These are phyloP conservation scores for Pachyseris speciosa DNA, from an alignment of 64 coral and sea anemone species.

Conservation along the genomic window DNA sequence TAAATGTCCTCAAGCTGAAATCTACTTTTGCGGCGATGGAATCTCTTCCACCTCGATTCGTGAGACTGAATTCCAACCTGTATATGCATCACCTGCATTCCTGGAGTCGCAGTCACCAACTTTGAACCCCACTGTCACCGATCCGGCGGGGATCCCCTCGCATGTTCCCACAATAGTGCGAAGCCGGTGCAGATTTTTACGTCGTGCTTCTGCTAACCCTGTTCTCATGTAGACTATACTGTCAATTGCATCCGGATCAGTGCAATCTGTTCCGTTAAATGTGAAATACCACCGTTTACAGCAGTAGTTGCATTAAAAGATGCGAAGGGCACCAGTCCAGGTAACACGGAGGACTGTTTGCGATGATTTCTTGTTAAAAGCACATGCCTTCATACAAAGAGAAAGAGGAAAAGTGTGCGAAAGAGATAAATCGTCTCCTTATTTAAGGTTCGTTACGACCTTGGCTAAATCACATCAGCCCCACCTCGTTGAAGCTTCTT, in stretches of 20 bases:
- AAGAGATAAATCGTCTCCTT: no score
- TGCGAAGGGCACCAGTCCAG: neutral
- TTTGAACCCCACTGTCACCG: conserved; percentile 13
- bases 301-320: neutral
- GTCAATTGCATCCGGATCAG: neutral
- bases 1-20: no score
- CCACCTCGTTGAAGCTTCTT: no score
- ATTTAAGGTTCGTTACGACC: no score
- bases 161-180: conserved; percentile 24
- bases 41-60: conserved; percentile 30
- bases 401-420: no score
- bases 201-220: neutral
- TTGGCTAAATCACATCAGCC: no score
- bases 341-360: neutral
- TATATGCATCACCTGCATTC: neutral
- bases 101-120: conserved; percentile 1
- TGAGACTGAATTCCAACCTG: neutral
- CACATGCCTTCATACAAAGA: neutral
- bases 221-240: neutral
- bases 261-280: neutral
- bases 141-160: neutral
- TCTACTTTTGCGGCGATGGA: neutral
- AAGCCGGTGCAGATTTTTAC: neutral
- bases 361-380: neutral
- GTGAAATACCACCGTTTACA: conserved; percentile 11